Base-by-base conservation (phyloP, 2,797 vertebrate genomes). In the Gymnothorax reevesii region DNA sequence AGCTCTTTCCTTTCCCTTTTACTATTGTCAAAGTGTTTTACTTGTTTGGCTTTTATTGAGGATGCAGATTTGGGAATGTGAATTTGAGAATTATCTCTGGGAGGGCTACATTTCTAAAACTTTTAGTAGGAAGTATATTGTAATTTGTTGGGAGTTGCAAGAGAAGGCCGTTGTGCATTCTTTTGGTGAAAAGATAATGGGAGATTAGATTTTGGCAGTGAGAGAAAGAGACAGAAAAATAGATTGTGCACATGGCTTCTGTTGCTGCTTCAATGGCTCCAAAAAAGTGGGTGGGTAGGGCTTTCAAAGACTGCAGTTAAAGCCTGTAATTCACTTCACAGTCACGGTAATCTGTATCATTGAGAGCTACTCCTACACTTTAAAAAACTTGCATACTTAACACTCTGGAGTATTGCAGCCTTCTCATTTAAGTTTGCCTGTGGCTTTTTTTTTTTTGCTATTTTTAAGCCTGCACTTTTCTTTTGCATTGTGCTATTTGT, bases 301-400 rank as follows among this genome's bases (percentile, higher is more conserved):
- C 91, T 93, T 91, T 92, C 92, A 93, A 57, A 94, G 91, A 89
- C 92, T 92, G 91, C 92, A 92, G 91, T 94, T 90, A 90, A 94
- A 95, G 93, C 94, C 95, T 96, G 95, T 95, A 95, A 96, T 95
- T 96, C 94, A 91, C 91, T 88, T 90, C 88, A 83, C 80, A 83
- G 80, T 25, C 57, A 83, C 54, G n/a, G 22, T 83, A 83, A 59
- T 83, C 80, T 55, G 55, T 57, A 83, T 83, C 57, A 83, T 33
- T 59, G 80, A 25, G 80, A 83, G 52, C 59, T 27, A 83, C 57
- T 59, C 80, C 80, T 83, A 10, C 57, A 22, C 57, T 82, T 82
- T 27, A 49, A 75, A 49, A 17, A 33, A 42, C 71, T 33, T 33
- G 49, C 71, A 75, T 15, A 42, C 12, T 49, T 75, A 27, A 83